These are phyloP conservation scores for Idaea biselata DNA, from an alignment of 2,888 invertebrate species.

Conservation along the genomic window DNA sequence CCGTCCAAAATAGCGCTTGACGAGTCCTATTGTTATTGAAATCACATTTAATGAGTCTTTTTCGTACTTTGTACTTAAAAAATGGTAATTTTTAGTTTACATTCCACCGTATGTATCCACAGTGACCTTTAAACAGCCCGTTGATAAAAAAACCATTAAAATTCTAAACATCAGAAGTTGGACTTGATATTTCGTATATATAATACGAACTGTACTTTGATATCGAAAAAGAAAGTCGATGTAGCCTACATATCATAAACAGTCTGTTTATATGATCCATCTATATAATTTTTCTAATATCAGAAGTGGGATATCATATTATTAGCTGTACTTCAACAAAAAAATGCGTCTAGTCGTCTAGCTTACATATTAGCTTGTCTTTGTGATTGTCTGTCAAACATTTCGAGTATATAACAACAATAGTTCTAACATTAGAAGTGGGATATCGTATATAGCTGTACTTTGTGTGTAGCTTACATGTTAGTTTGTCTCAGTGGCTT, in stretches of 20 bases:
- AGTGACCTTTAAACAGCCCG: neutral
- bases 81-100: neutral
- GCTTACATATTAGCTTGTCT: constrained; percentile 19
- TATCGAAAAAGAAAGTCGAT: neutral
- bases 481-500: constrained; percentile 33
- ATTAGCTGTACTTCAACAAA: neutral
- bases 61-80: neutral
- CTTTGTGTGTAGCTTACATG: constrained; percentile 7
- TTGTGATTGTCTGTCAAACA: constrained; percentile 18
- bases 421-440: too few species aligned
- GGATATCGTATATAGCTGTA: constrained; percentile 11
- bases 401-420: too few species aligned
- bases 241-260: neutral
- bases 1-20: neutral
- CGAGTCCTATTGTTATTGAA: neutral
- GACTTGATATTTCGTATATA: neutral
- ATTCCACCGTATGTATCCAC: neutral
- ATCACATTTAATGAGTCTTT: neutral
- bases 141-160: neutral
- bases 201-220: neutral
- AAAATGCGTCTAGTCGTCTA: constrained; percentile 4
- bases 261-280: neutral
- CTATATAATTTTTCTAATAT: neutral
- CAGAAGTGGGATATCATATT: neutral
- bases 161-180: neutral